A percentile compares a stretch with the other conserved stretches of the same genome.
phyloP scores from a whole-genome alignment of 1,140 invertebrate genomes.

The Oppia nitens region DNA sequence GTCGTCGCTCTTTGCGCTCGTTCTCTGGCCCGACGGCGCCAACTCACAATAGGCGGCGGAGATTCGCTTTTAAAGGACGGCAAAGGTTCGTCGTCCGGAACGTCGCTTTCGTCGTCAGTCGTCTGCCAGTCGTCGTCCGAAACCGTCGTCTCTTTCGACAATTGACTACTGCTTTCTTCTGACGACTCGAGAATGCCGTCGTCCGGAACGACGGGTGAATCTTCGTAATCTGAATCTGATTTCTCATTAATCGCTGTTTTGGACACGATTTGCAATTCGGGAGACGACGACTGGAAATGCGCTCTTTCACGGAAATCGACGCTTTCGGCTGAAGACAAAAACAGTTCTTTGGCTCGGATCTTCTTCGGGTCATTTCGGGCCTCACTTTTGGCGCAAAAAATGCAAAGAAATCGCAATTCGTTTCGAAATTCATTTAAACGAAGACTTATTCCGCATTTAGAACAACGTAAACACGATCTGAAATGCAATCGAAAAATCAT shows the following conservation, averaged over 20 bases:
- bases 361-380: background rate
- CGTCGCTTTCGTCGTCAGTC: background rate
- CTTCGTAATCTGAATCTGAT: background rate
- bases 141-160: background rate
- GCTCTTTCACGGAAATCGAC: slow-evolving; percentile 12
- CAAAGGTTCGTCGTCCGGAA: background rate
- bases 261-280: background rate
- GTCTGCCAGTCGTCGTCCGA: background rate
- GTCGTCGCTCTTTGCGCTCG: too few species aligned
- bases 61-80: background rate
- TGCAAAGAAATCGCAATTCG: background rate
- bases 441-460: background rate
- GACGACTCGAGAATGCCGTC: background rate
- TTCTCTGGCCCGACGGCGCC: too few species aligned
- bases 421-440: background rate
- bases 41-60: too few species aligned
- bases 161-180: background rate
- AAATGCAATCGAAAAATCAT: background rate
- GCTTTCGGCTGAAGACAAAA: background rate
- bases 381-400: background rate
- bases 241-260: background rate
- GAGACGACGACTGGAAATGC: slow-evolving; percentile 9
- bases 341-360: slow-evolving; percentile 8
- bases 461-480: background rate
- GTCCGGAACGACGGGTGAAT: background rate